Evolutionary conservation across 2,888 invertebrate genomes (phyloP), one percentile per base, ranked within the genome.

Genomic region (Amiota minor): DNA sequence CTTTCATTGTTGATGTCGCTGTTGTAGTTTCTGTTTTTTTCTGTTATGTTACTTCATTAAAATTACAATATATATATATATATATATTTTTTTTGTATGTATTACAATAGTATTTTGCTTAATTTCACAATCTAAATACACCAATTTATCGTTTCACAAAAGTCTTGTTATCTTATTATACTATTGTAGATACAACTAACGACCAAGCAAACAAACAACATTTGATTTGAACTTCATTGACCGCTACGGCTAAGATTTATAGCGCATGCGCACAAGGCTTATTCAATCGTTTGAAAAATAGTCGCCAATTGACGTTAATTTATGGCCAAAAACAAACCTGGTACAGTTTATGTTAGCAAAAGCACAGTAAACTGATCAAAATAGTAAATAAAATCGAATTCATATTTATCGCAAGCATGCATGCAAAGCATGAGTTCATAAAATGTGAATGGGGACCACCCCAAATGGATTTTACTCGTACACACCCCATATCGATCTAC

Each of bases 221-320:
- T 45, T 23, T 16, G 84, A 79, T 83, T 79, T 83, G 83, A 83
- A 85, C 86, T 82, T 75, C 78, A 80, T 74, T 83, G 83, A 83
- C 86, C 84, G 83, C 79, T 75, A 75, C 75, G 56, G 18, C 20
- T 47, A 71, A 84, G 85, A 85, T 85, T 85, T 86, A 85, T 86
- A 80, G 86, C 83, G 81, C 85, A 85, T 84, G 84, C 81, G 77
- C 82, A 70, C 70, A 35, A 35, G 35, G 11, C 61, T n/a, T 53
- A 65, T 71, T 65, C 73, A 70, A 73, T 70, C 18, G 70, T 46
- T 71, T 73, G 74, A 68, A 73, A 77, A 76, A 76, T 74, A 77
- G 77, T 76, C 76, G 77, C 78, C 80, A 86, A 85, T 86, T 85
- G 86, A 84, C 81, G 77, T 85, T 84, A 85, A 86, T 85, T 85